Evolutionary conservation across 64 coral and sea anemone species (phyloP).

Genomic region (Porites australiensis): DNA sequence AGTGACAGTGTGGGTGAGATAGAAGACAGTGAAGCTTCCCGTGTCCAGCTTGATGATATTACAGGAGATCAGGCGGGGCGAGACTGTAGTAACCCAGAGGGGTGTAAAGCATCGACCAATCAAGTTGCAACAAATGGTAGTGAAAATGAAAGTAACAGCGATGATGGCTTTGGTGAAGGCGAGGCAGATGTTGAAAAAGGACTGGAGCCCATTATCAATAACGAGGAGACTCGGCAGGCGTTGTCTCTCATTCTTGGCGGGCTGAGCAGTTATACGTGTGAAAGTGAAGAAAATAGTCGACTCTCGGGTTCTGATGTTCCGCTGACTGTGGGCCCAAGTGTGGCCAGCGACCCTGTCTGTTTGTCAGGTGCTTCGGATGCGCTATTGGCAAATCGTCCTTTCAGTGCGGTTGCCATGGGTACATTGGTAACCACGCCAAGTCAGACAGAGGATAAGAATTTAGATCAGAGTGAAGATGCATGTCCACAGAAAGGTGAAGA

Average conservation of each 20-base stretch:
- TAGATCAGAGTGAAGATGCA: neutral
- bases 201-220: neutral
- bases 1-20: conserved; percentile 42
- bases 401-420: conserved; percentile 34
- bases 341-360: neutral
- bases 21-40: conserved; percentile 19
- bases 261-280: conserved; percentile 48
- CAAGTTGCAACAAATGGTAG: neutral
- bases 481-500: neutral
- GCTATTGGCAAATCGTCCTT: conserved; percentile 11
- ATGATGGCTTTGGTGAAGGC: conserved; percentile 47
- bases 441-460: neutral
- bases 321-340: neutral
- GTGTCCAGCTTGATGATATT: neutral
- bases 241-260: conserved; percentile 58
- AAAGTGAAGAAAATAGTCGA: conserved; percentile 66
- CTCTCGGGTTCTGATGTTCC: conserved; percentile 56
- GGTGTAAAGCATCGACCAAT: neutral
- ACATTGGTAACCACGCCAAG: neutral
- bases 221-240: conserved; percentile 7
- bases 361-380: neutral
- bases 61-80: neutral
- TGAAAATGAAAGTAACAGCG: conserved; percentile 11
- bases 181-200: conserved; percentile 51
- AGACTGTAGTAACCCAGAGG: neutral